Percentiles rank a stretch among this genome's conserved stretches.
Evolutionary conservation across 1,140 invertebrate genomes (phyloP).

Genomic region (Grapholita molesta): DNA sequence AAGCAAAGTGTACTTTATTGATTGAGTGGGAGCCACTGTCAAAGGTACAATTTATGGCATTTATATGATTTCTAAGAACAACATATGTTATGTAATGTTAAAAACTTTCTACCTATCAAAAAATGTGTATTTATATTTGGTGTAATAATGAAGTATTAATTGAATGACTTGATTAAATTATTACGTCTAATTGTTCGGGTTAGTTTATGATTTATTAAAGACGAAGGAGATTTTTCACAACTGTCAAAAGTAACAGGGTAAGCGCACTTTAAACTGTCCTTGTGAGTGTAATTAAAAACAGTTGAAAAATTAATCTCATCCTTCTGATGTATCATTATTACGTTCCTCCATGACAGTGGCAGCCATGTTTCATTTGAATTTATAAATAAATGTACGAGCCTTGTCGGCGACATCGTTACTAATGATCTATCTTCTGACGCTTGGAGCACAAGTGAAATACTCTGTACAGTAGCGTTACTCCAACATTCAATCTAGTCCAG

Average conservation of each 20-base stretch:
- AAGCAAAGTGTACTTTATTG: not conserved
- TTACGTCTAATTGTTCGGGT: no score
- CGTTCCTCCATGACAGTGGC: not conserved
- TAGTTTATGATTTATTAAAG: not conserved
- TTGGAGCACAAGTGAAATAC: not conserved
- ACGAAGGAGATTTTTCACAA: not conserved
- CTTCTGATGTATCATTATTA: slow-evolving; percentile 15
- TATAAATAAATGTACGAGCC: slow-evolving; percentile 15
- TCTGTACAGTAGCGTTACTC: not conserved
- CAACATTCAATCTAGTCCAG: no score
- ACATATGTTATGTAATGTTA: no score
- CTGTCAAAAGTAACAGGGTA: not conserved
- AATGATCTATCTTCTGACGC: slow-evolving; percentile 10
- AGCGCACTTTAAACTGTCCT: not conserved
- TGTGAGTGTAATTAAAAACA: not conserved
- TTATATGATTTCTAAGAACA: no score
- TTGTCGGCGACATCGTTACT: not conserved
- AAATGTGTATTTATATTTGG: no score
- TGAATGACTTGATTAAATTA: no score
- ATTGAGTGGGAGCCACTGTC: not conserved
- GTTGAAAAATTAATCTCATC: slow-evolving; percentile 1
- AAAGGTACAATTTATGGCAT: no score
- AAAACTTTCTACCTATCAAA: no score
- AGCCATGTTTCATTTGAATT: slow-evolving; percentile 15
- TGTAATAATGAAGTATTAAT: no score